Base-by-base conservation (phyloP, 2,888 invertebrate species). In the Drosophila meridiana region DNA sequence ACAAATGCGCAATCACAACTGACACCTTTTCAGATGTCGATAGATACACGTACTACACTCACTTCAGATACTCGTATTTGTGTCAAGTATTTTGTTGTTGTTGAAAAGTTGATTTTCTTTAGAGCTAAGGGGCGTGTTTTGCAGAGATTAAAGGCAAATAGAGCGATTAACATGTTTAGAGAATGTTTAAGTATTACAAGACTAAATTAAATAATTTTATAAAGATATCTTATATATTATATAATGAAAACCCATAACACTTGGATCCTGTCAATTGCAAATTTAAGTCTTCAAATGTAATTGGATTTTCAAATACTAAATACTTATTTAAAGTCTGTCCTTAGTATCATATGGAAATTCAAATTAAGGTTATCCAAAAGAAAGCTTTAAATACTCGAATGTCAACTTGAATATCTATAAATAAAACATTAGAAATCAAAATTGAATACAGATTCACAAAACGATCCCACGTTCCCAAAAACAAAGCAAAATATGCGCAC, bases 381-480 rank as follows among this genome's bases (percentile, higher is more conserved):
- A 7, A 42, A 14, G 9, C 11, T 7, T 6, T 45, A 45, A 13
- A 6, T 3, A 28, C 28, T 30, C 7, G 28, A 14, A 13, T 30
- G n/a, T 30, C 4, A 2, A 14, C 4, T 7, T 32, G 30, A n/a
- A 2, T 9, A n/a, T 34, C 34, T 32, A 11, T 9, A 14, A 40
- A 8, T 30, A 3, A 30, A 6, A 20, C 11, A 36, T 36, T 34
- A 34, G 14, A 28, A 14, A 55, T 53, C 11, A 11, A 34, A 7
- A 28, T 28, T 13, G 26, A 7, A 47, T 28, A 28, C 13, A 47
- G 28, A 28, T 28, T 14, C 28, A 28, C 6, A 34, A 9, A 58
- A 74, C n/a, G 63, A 60, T 85, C 89, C 84, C 89, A 86, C 85
- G 89, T 89, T 89, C 87, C 87, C 66, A 73, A 82, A 78, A 63